Percentiles rank a stretch among this genome's conserved stretches.
Evolutionary conservation across 2,888 invertebrate species (phyloP).

Genomic region (Xestoiulus laeticollis): DNA sequence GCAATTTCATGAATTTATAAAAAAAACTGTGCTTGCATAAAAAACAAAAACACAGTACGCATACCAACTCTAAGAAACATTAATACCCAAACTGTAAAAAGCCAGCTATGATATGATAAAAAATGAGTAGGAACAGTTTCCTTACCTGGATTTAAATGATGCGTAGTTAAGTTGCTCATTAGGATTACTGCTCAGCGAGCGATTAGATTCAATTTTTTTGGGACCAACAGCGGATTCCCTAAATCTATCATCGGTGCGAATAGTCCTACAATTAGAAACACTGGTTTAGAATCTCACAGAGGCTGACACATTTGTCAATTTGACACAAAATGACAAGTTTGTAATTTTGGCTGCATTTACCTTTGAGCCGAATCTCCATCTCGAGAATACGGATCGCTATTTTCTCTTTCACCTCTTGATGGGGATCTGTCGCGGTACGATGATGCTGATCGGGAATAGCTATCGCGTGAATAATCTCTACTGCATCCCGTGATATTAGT

Average conservation of each 20-base stretch:
- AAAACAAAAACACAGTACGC: no score
- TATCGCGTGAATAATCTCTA: constrained; percentile 21
- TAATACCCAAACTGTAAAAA: no score
- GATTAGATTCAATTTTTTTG: constrained; percentile 50
- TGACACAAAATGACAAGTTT: neutral
- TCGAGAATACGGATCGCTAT: neutral
- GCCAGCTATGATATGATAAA: no score
- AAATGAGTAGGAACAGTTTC: neutral
- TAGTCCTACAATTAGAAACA: neutral
- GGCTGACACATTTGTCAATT: neutral
- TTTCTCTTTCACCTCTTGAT: constrained; percentile 6
- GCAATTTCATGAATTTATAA: no score
- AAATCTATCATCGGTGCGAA: neutral
- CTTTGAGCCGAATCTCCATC: neutral
- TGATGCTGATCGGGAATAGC: neutral
- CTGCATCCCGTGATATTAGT: neutral
- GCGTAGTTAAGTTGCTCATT: neutral
- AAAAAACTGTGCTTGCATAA: no score
- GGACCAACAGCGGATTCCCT: neutral
- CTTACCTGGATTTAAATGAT: neutral
- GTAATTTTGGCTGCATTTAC: neutral
- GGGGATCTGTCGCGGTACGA: neutral
- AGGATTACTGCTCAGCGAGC: neutral
- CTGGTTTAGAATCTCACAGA: neutral
- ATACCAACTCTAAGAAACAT: no score